Base-by-base conservation (phyloP, 2,113 vertebrate species). In the Orycteropus afer region DNA sequence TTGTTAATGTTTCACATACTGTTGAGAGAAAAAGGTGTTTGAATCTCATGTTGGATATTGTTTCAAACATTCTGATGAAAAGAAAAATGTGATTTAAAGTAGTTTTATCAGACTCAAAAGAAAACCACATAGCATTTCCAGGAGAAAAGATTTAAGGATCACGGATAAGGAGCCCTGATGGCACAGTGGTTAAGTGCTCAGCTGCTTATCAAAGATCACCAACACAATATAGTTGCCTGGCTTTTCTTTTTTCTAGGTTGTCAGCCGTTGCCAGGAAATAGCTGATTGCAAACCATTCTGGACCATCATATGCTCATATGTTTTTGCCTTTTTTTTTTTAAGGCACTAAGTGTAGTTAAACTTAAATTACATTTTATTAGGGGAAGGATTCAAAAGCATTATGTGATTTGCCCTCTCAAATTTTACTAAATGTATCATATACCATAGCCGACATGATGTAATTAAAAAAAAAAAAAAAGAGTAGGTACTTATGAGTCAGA, bases 321-420 rank as follows among this genome's bases (percentile, higher is more conserved):
- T 93, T 78, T 92, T 90, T 95, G 59, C 40, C 53, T 93, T 97
- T 49, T 51, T 59, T 93, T 97, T 45, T 51, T 57, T 40, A 79
- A 49, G n/a, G 7, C 17, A 65, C 42, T 53, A 42, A 29, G 55
- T 55, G 7, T 88, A 59, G 84, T 76, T 94, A 69, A 80, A 80
- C 4, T 89, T 40, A 73, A 25, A 29, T 76, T 76, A 76, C 65
- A 14, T 94, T 78, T 25, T 76, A 76, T 82, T 94, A 45, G 40
- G 65, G 51, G 42, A 76, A 94, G 67, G 34, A 88, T 91, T 95
- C 7, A 32, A 51, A 97, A 95, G 37, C 49, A 77, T 76, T 79
- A 67, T 55, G 5, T 84, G 55, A 37, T 89, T 91, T 92, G n/a
- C 23, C 18, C 22, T 90, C 49, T 49, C 27, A 88, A 76, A 5